Evolutionary conservation across 2,888 invertebrate species (phyloP).

Genomic region (Pterostichus niger): DNA sequence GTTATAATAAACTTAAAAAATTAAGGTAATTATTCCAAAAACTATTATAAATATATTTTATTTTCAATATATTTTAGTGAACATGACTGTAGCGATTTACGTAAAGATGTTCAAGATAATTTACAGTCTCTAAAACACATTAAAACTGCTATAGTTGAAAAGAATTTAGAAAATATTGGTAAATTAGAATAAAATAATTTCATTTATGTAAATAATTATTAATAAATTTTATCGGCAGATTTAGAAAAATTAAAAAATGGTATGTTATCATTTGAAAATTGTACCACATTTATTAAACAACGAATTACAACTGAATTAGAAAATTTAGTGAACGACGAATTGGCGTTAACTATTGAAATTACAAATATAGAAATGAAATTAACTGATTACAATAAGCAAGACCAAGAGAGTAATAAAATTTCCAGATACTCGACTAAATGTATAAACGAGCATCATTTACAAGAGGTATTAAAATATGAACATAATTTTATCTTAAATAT

Average conservation of each 20-base stretch:
- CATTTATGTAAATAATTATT: conserved; percentile 52
- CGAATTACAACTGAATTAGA: conserved; percentile 70
- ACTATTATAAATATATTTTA: conserved; percentile 53
- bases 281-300: conserved; percentile 71
- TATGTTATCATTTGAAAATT: conserved; percentile 72
- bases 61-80: conserved; percentile 56
- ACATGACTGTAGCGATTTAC: conserved; percentile 68
- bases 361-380: conserved; percentile 71
- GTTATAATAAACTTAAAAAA: conserved; percentile 67
- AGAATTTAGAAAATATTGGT: conserved; percentile 69
- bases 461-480: conserved; percentile 68
- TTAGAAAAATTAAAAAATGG: conserved; percentile 72
- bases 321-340: conserved; percentile 70
- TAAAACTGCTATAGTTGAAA: conserved; percentile 68
- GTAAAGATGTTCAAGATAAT: conserved; percentile 69
- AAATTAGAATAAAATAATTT: conserved; percentile 53
- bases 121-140: conserved; percentile 69
- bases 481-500: background rate
- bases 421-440: conserved; percentile 28
- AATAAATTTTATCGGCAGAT: conserved; percentile 69
- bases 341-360: conserved; percentile 71
- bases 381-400: conserved; percentile 72
- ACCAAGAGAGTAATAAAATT: conserved; percentile 68
- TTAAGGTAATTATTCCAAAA: conserved; percentile 68
- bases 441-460: conserved; percentile 67